Percentiles rank a stretch among this genome's conserved stretches.
Conservation (phyloP, 1,140 invertebrate genomes). For the Cherax quadricarinatus region DNA sequence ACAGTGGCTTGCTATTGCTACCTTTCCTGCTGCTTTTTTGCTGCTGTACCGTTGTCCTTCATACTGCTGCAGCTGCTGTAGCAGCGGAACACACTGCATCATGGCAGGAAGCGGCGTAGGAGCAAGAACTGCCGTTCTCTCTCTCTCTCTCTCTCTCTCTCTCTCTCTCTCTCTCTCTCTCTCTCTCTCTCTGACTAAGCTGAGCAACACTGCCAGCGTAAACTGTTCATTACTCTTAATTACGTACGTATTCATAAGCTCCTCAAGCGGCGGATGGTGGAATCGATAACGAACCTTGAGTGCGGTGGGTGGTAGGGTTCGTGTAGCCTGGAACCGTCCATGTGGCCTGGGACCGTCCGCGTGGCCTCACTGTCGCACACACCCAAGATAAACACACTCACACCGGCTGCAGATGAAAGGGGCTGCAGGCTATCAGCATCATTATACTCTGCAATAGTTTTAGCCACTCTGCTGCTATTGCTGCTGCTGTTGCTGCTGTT, state of each 20-base stretch:
- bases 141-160: neutral
- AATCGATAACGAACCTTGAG: conserved; percentile 37
- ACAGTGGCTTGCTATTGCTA: no score
- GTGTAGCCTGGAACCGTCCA: neutral
- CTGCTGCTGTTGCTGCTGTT: neutral
- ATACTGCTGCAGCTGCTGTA: neutral
- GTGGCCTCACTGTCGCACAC: neutral
- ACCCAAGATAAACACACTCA: conserved; percentile 28
- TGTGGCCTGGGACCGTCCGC: neutral
- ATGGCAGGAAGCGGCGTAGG: neutral
- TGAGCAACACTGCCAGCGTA: conserved; percentile 17
- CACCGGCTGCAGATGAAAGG: conserved; percentile 9
- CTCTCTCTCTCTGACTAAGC: neutral
- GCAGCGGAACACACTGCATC: neutral
- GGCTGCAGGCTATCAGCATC: neutral
- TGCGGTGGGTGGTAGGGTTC: neutral
- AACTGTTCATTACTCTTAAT: conserved; percentile 37
- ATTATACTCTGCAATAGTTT: conserved; percentile 25
- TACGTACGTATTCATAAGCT: conserved; percentile 42
- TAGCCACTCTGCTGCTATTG: neutral
- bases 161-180: neutral
- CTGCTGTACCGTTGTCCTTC: no score
- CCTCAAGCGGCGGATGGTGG: conserved; percentile 20
- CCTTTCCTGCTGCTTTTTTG: no score
- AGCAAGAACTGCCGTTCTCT: neutral